Evolutionary conservation across 2,888 invertebrate genomes (phyloP), one percentile per base, ranked within the genome.

Genomic region (Drosophila nr. medialis): DNA sequence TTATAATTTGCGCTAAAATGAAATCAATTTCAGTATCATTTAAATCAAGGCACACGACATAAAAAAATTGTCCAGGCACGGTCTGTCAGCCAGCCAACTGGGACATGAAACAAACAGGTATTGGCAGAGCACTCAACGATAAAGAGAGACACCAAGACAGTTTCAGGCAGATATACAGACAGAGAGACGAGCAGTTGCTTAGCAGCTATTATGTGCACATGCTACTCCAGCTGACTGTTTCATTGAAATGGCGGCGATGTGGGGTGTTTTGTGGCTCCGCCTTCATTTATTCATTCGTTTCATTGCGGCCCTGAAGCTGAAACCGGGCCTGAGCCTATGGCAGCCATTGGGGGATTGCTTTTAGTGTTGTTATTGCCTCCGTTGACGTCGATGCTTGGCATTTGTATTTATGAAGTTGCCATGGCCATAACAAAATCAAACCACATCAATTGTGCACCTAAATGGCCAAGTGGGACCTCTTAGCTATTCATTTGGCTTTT

Each of bases 401-500:
- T 72, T 77, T 85, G 86, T 82, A 79, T 80, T 77, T 85, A 75
- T 89, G 80, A 77, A 67, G 89, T 82, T 76, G 86, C 85, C 85
- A 89, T 83, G 83, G 72, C 86, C 77, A 80, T 77, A 86, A 88
- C 80, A 77, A 83, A 89, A 91, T 89, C 90, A 91, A 91, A 90
- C 86, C 90, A 81, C 82, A 89, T 86, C 90, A 88, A 90, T 91
- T 86, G 86, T 89, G 81, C 80, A 77, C 76, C 83, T 86, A 90
- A 91, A 89, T 82, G 85, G 89, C 78, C 90, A 91, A 91, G 77
- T 86, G 90, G 88, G 88, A 90, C 80, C 86, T 82, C 82, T 91
- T 90, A 90, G 83, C 80, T 83, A 86, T 86, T 86, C 86, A 86
- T 86, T 90, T 88, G 83, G 72, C 65, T 36, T 63, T 56, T 48